A percentile compares a stretch with the other conserved stretches of the same genome.
phyloP scores from a whole-genome alignment of 2,888 invertebrate genomes.

The Blastobasis adustella region DNA sequence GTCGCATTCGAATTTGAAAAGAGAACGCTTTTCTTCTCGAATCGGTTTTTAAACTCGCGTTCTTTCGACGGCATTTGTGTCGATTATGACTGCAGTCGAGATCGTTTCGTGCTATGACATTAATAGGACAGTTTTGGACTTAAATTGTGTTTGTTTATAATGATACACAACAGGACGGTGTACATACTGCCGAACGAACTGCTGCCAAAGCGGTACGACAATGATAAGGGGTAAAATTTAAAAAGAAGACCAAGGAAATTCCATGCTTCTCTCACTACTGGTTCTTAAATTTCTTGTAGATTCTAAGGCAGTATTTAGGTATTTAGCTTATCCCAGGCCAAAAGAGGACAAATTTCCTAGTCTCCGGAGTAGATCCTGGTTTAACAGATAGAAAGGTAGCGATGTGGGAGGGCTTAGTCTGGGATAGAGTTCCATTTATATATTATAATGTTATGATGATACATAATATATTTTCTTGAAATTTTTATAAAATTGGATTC shows the following conservation, averaged over 20 bases:
- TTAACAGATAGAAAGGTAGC: too few species aligned
- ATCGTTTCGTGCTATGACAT: conserved; percentile 1
- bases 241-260: not conserved
- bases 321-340: too few species aligned
- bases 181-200: conserved; percentile 68
- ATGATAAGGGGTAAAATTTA: conserved; percentile 49
- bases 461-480: too few species aligned
- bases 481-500: too few species aligned
- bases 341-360: too few species aligned
- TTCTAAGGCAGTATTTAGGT: too few species aligned
- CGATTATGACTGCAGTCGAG: conserved; percentile 8
- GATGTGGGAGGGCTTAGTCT: too few species aligned
- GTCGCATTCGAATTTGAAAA: not conserved
- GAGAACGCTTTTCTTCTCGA: not conserved
- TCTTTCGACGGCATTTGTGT: conserved; percentile 7
- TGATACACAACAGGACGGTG: conserved; percentile 66
- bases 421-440: too few species aligned
- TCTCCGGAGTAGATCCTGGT: too few species aligned
- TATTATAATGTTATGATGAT: too few species aligned
- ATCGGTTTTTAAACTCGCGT: not conserved
- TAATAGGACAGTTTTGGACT: conserved; percentile 1
- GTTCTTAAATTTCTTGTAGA: too few species aligned
- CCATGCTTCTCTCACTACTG: too few species aligned
- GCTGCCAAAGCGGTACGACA: conserved; percentile 61
- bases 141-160: conserved; percentile 21